phyloP scores from a whole-genome alignment of 53 echinoderm and acorn worm genomes.

The Glandiceps talaboti region DNA sequence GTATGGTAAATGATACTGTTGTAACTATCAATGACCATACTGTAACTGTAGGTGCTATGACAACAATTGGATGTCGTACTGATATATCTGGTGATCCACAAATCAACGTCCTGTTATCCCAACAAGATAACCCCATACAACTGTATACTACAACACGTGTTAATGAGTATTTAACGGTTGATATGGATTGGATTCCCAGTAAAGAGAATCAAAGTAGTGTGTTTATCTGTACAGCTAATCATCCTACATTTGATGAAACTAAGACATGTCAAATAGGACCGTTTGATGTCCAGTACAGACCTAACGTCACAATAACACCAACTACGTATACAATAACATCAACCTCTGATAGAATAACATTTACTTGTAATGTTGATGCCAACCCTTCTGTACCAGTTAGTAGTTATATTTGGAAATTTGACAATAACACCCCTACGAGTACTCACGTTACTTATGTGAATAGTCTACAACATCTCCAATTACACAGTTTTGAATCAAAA shows the following conservation, averaged over 20 bases:
- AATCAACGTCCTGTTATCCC: not conserved
- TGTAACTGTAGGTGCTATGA: not conserved
- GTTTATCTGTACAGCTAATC: not conserved
- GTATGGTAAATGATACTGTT: not conserved
- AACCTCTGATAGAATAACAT: not conserved
- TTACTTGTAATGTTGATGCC: not conserved
- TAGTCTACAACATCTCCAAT: not conserved
- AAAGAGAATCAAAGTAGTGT: not conserved
- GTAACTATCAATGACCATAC: not conserved
- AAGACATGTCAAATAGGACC: not conserved
- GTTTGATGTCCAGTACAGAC: not conserved
- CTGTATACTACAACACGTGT: not conserved
- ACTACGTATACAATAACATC: not conserved
- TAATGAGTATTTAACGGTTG: not conserved
- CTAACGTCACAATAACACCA: not conserved
- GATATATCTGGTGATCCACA: not conserved
- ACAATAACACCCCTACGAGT: not conserved
- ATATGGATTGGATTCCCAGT: not conserved
- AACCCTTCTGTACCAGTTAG: not conserved
- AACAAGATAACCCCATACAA: not conserved
- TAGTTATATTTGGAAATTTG: not conserved
- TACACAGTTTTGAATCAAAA: not conserved
- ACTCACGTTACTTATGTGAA: not conserved
- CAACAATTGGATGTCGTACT: not conserved
- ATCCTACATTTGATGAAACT: not conserved